Percentiles rank a stretch among this genome's conserved stretches.
Conservation (phyloP, 2,888 invertebrate genomes). For the Rosalia funebris region DNA sequence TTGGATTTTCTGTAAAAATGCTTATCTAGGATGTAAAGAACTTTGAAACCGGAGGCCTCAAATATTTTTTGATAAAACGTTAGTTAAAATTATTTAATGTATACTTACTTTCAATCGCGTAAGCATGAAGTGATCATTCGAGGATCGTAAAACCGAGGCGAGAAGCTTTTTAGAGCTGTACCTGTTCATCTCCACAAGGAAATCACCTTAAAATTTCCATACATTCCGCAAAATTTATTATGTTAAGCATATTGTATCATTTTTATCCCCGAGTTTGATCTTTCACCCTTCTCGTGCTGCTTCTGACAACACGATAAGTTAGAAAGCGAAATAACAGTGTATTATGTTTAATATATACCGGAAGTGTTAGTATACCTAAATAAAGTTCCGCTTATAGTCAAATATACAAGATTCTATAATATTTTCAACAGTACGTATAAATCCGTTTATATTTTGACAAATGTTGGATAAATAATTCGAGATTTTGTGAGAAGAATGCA, state of each 20-base stretch:
- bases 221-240: constrained; percentile 33
- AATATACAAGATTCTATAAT: too few species aligned
- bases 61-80: not conserved
- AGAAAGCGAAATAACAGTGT: too few species aligned
- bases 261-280: constrained; percentile 13
- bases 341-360: too few species aligned
- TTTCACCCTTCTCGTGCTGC: not conserved
- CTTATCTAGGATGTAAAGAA: too few species aligned
- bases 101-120: constrained; percentile 7
- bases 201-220: constrained; percentile 35
- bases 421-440: too few species aligned
- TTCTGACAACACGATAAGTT: not conserved
- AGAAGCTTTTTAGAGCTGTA: constrained; percentile 20
- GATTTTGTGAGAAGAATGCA: too few species aligned
- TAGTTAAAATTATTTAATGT: constrained; percentile 11
- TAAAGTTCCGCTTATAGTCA: too few species aligned
- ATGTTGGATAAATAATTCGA: too few species aligned
- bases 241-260: constrained; percentile 29
- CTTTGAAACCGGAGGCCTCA: too few species aligned
- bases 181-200: constrained; percentile 33
- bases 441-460: too few species aligned
- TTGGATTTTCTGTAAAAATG: too few species aligned
- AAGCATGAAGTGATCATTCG: constrained; percentile 44
- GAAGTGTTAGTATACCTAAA: too few species aligned
- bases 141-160: constrained; percentile 44